Conservation (phyloP, 2,113 vertebrate species). For the Megaceryle torquata region DNA sequence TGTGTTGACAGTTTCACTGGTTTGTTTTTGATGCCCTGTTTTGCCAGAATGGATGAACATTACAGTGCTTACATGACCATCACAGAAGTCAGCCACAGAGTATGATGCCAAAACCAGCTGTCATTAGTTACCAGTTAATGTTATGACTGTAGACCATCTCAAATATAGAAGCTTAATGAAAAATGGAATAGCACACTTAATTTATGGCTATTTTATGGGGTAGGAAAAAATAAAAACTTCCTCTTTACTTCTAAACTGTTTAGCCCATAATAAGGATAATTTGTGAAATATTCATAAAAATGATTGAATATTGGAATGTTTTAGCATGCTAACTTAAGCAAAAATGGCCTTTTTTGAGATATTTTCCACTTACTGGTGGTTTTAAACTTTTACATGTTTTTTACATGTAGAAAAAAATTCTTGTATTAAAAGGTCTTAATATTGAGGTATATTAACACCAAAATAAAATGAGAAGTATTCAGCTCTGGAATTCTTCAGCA, state of each 20-base stretch:
- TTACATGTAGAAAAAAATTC: background rate
- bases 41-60: background rate
- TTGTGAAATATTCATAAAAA: background rate
- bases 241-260: background rate
- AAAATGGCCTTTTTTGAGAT: background rate
- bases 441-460: background rate
- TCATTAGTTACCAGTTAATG: background rate
- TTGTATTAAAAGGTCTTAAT: background rate
- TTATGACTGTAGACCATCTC: background rate
- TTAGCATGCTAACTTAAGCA: background rate
- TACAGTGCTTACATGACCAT: background rate
- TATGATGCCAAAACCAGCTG: fast-evolving
- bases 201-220: background rate
- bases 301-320: background rate
- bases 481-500: background rate
- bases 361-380: background rate
- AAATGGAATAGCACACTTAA: background rate
- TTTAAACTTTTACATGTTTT: fast-evolving
- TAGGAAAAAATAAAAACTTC: background rate
- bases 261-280: background rate
- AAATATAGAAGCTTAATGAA: background rate
- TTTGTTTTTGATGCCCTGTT: background rate
- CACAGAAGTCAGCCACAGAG: background rate
- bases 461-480: background rate
- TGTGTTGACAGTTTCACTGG: background rate